These are phyloP conservation scores for Alces alces DNA, from an alignment of 2,113 vertebrate species.

Conservation along the genomic window DNA sequence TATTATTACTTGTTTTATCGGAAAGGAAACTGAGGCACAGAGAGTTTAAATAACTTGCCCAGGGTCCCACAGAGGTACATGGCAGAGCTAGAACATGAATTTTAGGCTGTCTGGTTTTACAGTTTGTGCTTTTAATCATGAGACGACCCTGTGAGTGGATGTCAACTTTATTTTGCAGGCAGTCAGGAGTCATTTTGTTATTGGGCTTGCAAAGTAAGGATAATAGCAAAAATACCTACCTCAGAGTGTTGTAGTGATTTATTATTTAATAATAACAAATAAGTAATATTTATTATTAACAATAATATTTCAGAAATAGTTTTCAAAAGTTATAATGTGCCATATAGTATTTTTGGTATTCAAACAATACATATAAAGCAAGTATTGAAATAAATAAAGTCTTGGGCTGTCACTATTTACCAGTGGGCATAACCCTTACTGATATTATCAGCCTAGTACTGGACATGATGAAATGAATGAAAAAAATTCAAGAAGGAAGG, in stretches of 20 bases:
- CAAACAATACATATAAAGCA: background rate
- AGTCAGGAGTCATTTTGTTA: background rate
- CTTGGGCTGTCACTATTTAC: background rate
- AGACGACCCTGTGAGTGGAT: background rate
- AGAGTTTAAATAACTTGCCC: background rate
- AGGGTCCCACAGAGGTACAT: background rate
- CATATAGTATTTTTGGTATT: background rate
- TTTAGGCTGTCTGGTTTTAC: background rate
- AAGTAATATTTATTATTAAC: background rate
- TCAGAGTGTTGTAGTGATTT: background rate
- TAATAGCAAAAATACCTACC: background rate
- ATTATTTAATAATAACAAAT: background rate
- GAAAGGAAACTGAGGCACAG: background rate
- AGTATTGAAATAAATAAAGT: background rate
- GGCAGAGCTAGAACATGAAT: background rate
- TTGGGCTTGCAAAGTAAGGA: background rate
- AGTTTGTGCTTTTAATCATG: background rate
- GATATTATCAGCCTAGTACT: background rate
- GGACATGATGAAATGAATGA: background rate
- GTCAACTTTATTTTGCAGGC: background rate
- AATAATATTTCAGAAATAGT: background rate
- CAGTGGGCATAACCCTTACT: background rate
- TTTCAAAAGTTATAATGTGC: conserved; percentile 10
- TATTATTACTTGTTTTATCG: background rate
- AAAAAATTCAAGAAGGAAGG: background rate